A percentile compares a stretch with the other conserved stretches of the same genome.
Conservation (phyloP, 2,888 invertebrate genomes). For the Rugalucina vietnamica region DNA sequence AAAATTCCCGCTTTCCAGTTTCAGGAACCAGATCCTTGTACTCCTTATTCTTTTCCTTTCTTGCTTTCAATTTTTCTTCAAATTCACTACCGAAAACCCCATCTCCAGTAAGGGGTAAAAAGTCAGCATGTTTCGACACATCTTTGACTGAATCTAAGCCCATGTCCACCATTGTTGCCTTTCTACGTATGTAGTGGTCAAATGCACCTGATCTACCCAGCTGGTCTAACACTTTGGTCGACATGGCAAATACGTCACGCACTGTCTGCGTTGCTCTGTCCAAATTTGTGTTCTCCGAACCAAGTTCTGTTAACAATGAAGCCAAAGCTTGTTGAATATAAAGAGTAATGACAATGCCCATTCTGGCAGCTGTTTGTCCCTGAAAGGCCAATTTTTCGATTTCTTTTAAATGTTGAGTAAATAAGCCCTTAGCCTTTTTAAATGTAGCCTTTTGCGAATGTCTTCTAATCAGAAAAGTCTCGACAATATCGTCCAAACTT, state of each 20-base stretch:
- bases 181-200: constrained; percentile 35
- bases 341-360: constrained; percentile 30
- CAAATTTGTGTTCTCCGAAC: constrained; percentile 18
- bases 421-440: not conserved
- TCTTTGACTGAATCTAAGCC: constrained; percentile 39
- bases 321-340: constrained; percentile 39
- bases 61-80: constrained; percentile 43
- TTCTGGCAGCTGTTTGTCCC: constrained; percentile 39
- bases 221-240: constrained; percentile 44
- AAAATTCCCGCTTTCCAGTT: not conserved
- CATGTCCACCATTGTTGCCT: constrained; percentile 37
- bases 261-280: constrained; percentile 33
- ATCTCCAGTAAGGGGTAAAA: constrained; percentile 29
- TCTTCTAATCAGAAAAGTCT: constrained; percentile 22
- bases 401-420: constrained; percentile 6
- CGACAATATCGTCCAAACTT: constrained; percentile 10
- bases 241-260: constrained; percentile 55
- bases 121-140: constrained; percentile 9
- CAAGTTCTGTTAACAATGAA: not conserved
- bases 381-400: constrained; percentile 43
- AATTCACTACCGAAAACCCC: constrained; percentile 44
- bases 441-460: constrained; percentile 20
- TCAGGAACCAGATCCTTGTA: constrained; percentile 40
- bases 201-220: constrained; percentile 37
- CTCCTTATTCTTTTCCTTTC: constrained; percentile 44